Percentiles rank a stretch among this genome's conserved stretches.
These are phyloP conservation scores for Boloria selene DNA, from an alignment of 2,888 invertebrate species.

Conservation along the genomic window DNA sequence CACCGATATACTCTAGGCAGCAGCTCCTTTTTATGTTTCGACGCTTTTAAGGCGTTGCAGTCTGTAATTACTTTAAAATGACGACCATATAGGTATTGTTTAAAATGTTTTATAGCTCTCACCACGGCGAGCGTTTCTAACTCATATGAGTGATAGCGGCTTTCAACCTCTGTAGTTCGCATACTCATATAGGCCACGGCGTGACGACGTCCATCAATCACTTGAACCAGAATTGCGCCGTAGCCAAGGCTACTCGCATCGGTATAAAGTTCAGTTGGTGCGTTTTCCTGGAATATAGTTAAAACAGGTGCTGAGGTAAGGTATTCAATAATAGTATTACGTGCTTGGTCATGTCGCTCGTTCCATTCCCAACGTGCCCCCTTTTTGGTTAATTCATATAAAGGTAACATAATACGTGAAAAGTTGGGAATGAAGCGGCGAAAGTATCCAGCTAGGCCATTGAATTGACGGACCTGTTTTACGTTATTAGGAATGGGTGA, in stretches of 20 bases:
- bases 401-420: conserved; percentile 27
- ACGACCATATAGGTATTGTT: too few species aligned
- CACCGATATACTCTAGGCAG: conserved; percentile 14
- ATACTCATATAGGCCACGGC: conserved; percentile 38
- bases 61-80: conserved; percentile 43
- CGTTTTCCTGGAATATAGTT: conserved; percentile 7
- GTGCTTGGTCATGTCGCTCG: conserved; percentile 3
- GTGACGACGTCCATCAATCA: conserved; percentile 26
- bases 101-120: too few species aligned
- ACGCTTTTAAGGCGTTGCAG: conserved; percentile 49
- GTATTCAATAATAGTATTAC: conserved; percentile 1
- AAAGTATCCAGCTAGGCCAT: conserved; percentile 40
- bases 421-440: conserved; percentile 34
- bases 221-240: not conserved
- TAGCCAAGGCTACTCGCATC: too few species aligned
- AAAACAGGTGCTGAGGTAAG: conserved; percentile 12
- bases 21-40: conserved; percentile 46
- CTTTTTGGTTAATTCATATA: conserved; percentile 36
- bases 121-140: too few species aligned
- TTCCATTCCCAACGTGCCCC: conserved; percentile 30
- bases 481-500: conserved; percentile 43
- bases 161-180: conserved; percentile 39
- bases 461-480: conserved; percentile 44
- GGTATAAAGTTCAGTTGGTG: not conserved
- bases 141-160: conserved; percentile 29